Evolutionary conservation across 2,113 vertebrate species (phyloP), one percentile per base, ranked within the genome.

Genomic region (Guaruba guarouba): DNA sequence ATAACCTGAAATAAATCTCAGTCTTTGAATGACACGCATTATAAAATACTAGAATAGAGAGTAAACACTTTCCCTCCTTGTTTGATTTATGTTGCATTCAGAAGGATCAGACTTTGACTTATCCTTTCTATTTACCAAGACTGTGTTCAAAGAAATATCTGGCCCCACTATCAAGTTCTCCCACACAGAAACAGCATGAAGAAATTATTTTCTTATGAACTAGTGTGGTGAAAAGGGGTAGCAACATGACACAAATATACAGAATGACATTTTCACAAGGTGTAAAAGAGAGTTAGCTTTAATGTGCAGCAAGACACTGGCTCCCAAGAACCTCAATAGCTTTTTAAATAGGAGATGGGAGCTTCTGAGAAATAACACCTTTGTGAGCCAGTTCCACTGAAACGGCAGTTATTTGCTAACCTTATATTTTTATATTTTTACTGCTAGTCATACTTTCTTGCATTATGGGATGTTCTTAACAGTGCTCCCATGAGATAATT

Each of bases 261-360:
- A 37, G 62, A 86, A 62, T n/a, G 43, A 9, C 15, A n/a, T 48
- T 35, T 82, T 64, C 33, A 16, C 54, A 80, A 67, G 17, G 3
- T 37, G 8, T 20, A 52, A 43, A 78, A 75, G 17, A 49, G 4
- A 52, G 6, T 29, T 39, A 77, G 2, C 68, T 49, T 64, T 33
- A 41, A 68, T 6, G 9, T 18, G 13, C 11, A 76, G 16, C 17
- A 69, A 70, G 48, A n/a, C 0, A 0, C 8, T 51, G 35, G 7
- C 33, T 93, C 23, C 35, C 23, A 48, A 76, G 35, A 48, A 61
- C 11, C 10, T 71, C 20, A 48, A 4, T 19, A 2, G 11, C 46
- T 75, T 87, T 79, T 49, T 6, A 54, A 78, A 51, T 18, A 5
- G 1, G 14, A 37, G 49, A 28, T 33, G 11, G 20, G 1, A 3